phyloP scores from a whole-genome alignment of 2,113 vertebrate genomes.

The Echinops telfairi region DNA sequence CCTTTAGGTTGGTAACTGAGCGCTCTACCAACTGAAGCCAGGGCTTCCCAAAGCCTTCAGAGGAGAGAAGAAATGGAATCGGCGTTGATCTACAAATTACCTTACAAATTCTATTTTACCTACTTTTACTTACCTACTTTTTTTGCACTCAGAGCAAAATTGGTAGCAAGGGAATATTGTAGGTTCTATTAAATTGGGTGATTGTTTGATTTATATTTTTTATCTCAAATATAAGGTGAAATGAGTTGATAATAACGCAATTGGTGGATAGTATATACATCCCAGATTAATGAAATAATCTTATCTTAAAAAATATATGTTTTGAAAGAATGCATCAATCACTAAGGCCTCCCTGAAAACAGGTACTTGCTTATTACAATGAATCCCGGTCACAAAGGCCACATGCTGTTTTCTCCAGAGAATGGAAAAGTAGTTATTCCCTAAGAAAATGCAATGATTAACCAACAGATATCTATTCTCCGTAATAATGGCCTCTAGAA shows the following conservation, averaged over 20 bases:
- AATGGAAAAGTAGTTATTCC: too few species aligned
- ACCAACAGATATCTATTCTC: too few species aligned
- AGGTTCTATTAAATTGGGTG: not conserved
- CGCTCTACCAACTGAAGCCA: not conserved
- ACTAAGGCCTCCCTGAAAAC: not conserved
- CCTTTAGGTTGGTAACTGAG: not conserved
- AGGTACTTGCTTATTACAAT: not conserved
- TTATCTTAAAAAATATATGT: not conserved
- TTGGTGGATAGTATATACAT: not conserved
- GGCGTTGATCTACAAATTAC: too few species aligned
- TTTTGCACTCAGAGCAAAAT: not conserved
- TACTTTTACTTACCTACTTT: too few species aligned
- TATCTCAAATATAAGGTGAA: not conserved
- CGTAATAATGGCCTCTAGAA: too few species aligned
- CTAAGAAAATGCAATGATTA: too few species aligned
- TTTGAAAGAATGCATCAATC: not conserved
- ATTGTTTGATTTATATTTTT: not conserved
- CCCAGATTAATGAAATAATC: constrained; percentile 3
- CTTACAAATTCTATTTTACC: not conserved
- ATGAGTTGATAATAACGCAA: not conserved
- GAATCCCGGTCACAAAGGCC: not conserved
- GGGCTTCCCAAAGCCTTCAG: not conserved
- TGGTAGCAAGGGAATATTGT: not conserved
- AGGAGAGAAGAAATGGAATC: too few species aligned
- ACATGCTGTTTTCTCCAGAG: not conserved